These are phyloP conservation scores for Zaprionus gabonicus DNA, from an alignment of 1,140 invertebrate species.

Conservation along the genomic window DNA sequence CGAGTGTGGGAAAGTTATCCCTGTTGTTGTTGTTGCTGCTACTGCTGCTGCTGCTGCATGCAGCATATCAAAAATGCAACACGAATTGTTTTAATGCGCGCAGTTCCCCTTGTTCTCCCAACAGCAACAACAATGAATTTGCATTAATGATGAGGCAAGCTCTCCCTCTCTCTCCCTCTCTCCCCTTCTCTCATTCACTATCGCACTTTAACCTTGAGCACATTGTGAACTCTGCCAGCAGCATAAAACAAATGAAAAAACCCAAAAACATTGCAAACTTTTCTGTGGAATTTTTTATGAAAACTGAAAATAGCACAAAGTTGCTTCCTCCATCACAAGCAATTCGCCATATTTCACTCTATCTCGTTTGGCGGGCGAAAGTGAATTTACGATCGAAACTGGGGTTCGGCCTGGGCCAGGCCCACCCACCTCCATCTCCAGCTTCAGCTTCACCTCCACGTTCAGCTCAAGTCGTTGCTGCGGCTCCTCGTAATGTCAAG, in stretches of 20 bases:
- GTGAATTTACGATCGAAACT: conserved; percentile 74
- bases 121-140: conserved; percentile 76
- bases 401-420: background rate
- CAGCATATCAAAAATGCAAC: conserved; percentile 69
- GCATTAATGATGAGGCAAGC: conserved; percentile 77
- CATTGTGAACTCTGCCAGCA: conserved; percentile 64
- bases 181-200: conserved; percentile 2
- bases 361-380: conserved; percentile 55
- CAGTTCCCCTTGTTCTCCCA: conserved; percentile 11
- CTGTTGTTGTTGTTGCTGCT: conserved; percentile 30
- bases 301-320: conserved; percentile 55
- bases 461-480: background rate
- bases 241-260: conserved; percentile 72
- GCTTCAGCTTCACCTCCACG: background rate
- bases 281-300: conserved; percentile 41
- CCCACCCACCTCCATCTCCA: background rate
- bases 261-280: conserved; percentile 33
- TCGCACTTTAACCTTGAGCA: conserved; percentile 38
- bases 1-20: conserved; percentile 40
- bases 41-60: conserved; percentile 28
- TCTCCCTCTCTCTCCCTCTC: background rate
- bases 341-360: conserved; percentile 40
- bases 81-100: conserved; percentile 71
- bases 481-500: conserved; percentile 35
- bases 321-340: conserved; percentile 23